Evolutionary conservation across 2,113 vertebrate species (phyloP), one percentile per base, ranked within the genome.

Genomic region (Vireo altiloquus): DNA sequence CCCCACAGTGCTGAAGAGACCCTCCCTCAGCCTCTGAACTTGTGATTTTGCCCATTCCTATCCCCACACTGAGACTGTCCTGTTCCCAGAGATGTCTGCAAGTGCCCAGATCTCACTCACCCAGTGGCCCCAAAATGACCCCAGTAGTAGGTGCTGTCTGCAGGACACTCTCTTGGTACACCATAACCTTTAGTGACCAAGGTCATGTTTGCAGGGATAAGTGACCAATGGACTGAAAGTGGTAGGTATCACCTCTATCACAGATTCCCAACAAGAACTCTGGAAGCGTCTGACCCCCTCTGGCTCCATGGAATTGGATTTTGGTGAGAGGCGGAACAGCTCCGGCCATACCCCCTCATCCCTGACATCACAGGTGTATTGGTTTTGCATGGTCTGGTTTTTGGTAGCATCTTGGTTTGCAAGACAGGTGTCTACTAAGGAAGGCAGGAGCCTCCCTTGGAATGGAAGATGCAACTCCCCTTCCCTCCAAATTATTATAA

Each of bases 291-390:
- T 69, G 49, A 19, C 13, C 7, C 2, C 35, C 31, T 31, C 42
- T 28, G 33, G 13, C 10, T 25, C 40, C 1, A 0, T 53, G n/a
- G 21, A 39, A 42, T 16, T 59, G 35, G 2, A 3, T 80, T 83
- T 76, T 2, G 4, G 50, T 50, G 28, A 53, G 8, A 14, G 23
- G 18, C 27, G 5, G 16, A 54, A 59, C 28, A 42, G 16, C 35
- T 78, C n/a, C 1, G 1, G 15, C 44, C 2, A 0, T 39, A 11
- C 12, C 44, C 27, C 27, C 5, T 4, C 1, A 1, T n/a, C 30
- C 13, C 22, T 10, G 6, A 25, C 35, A 49, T 28, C 56, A 54
- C 53, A 54, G 53, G 53, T 54, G 30, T 54, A 54, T 20, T 54
- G 53, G 30, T 31, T 54, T 54, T 54, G 53, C 53, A 54, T 54